Base-by-base conservation (phyloP, 92 coral and sea anemone species). In the Palythoa heliodiscus region DNA sequence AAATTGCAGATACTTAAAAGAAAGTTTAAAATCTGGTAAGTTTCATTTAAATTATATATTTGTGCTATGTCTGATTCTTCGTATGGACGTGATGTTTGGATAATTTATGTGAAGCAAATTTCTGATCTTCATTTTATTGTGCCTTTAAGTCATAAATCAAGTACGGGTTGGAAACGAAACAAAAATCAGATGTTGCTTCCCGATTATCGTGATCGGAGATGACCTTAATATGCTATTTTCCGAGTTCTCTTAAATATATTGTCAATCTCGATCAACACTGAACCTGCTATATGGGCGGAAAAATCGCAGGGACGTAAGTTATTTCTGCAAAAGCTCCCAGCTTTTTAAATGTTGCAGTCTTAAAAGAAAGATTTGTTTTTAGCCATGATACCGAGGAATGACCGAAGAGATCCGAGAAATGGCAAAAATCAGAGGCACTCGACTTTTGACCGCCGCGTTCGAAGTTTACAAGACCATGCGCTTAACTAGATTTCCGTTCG, bases 361-460 rank as follows among this genome's bases (percentile, higher is more conserved):
- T 19, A 9, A 63, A 20, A 74, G 37, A 47, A 74, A 22, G 50
- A 8, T 43, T 43, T 73, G 39, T 73, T 7, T 73, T 23, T 15
- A 74, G 11, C 75, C 75, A 35, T 35, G 35, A 20, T 16, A 50
- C 47, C 43, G 2, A 17, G 40, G 38, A 70, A 25, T 43, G 0
- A 24, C 20, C 9, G 20, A 63, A 63, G 69, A 63, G 69, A 11
- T 23, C 69, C 35, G 9, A 63, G 20, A 63, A 63, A 22, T 63
- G 25, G 23, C 69, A 2, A 2, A 63, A 63, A 11, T n/a, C 20
- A 3, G 53, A 10, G 22, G 24, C 54, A 50, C 38, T 74, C 58
- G 60, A 50, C 58, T 50, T 74, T 74, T 48, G 78, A 74, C 60
- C 78, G 78, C 60, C 20, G n/a, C 57, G 19, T 74, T 74, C 78